These are phyloP conservation scores for Graphium colonna DNA, from an alignment of 2,888 invertebrate species.

Conservation along the genomic window DNA sequence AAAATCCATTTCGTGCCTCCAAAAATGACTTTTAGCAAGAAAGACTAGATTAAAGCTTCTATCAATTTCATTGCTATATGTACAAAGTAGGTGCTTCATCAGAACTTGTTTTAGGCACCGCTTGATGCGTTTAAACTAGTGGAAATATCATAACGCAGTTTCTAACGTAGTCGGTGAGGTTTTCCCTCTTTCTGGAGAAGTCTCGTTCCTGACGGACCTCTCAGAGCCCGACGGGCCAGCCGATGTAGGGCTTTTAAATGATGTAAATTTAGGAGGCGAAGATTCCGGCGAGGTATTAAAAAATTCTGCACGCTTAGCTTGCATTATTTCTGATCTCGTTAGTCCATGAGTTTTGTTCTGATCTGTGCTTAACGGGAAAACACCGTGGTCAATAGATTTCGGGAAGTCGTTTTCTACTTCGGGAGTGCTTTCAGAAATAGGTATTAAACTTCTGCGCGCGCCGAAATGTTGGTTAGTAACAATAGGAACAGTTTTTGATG, in stretches of 20 bases:
- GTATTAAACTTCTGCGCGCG: conserved; percentile 68
- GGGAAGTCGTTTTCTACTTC: conserved; percentile 51
- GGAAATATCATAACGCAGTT: conserved; percentile 80
- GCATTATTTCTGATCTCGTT: conserved; percentile 76
- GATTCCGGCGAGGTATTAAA: conserved; percentile 65
- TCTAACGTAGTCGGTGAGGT: conserved; percentile 79
- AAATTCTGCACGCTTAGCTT: conserved; percentile 82
- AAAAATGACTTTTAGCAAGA: conserved; percentile 65
- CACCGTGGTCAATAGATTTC: conserved; percentile 57
- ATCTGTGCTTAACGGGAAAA: conserved; percentile 70
- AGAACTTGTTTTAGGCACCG: conserved; percentile 56
- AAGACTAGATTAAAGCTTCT: conserved; percentile 79
- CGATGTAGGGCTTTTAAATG: conserved; percentile 56
- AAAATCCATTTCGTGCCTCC: conserved; percentile 49
- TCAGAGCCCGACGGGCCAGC: conserved; percentile 35
- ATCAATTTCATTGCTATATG: conserved; percentile 61
- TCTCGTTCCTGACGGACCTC: conserved; percentile 41
- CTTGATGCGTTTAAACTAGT: conserved; percentile 34
- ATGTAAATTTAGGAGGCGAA: conserved; percentile 61
- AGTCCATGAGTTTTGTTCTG: conserved; percentile 46
- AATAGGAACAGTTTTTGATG: conserved; percentile 70
- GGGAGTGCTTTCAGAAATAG: conserved; percentile 56
- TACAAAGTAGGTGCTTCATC: conserved; percentile 37
- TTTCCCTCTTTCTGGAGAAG: conserved; percentile 61
- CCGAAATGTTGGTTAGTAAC: conserved; percentile 73